Percentiles rank a stretch among this genome's conserved stretches.
phyloP scores from a whole-genome alignment of 1,140 invertebrate species.

The Lordiphosa collinella region DNA sequence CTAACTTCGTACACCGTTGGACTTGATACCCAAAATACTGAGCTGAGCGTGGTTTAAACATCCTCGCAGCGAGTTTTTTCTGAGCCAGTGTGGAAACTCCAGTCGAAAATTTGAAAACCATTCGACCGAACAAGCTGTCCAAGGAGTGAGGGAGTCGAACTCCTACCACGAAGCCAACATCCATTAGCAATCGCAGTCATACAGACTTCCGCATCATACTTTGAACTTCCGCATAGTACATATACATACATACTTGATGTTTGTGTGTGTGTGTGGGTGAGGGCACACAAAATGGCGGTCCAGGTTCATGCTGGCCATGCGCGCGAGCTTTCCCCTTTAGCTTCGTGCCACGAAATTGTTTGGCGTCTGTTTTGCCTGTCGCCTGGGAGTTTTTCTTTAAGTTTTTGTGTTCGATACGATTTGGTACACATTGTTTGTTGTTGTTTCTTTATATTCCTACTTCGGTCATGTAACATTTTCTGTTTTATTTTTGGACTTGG shows the following conservation, averaged over 20 bases:
- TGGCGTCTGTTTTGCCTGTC: slow-evolving; percentile 38
- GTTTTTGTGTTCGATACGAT: slow-evolving; percentile 26
- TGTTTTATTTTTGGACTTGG: too few relatives aligned
- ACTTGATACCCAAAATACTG: slow-evolving; percentile 68
- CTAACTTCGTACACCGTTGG: slow-evolving; percentile 80
- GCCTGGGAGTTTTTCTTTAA: slow-evolving; percentile 19
- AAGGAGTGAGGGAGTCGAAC: slow-evolving; percentile 3
- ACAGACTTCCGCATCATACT: slow-evolving; percentile 77
- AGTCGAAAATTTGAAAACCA: slow-evolving; percentile 59
- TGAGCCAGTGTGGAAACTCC: slow-evolving; percentile 19
- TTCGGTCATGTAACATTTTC: too few relatives aligned
- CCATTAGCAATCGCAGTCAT: slow-evolving; percentile 76
- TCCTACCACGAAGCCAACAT: slow-evolving; percentile 38
- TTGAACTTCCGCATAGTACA: slow-evolving; percentile 57
- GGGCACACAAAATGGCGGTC: slow-evolving; percentile 65
- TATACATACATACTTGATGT: slow-evolving; percentile 44
- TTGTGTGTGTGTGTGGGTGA: slow-evolving; percentile 30
- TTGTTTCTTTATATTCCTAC: not conserved
- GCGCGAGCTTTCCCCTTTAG: slow-evolving; percentile 37
- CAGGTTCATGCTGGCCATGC: slow-evolving; percentile 61
- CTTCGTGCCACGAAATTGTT: slow-evolving; percentile 11
- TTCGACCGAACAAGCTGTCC: slow-evolving; percentile 60
- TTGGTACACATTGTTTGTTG: slow-evolving; percentile 18
- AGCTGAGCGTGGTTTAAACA: slow-evolving; percentile 58
- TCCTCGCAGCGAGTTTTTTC: slow-evolving; percentile 7